phyloP scores from a whole-genome alignment of 2,797 vertebrate genomes.

The Gymnoscopelus braueri region DNA sequence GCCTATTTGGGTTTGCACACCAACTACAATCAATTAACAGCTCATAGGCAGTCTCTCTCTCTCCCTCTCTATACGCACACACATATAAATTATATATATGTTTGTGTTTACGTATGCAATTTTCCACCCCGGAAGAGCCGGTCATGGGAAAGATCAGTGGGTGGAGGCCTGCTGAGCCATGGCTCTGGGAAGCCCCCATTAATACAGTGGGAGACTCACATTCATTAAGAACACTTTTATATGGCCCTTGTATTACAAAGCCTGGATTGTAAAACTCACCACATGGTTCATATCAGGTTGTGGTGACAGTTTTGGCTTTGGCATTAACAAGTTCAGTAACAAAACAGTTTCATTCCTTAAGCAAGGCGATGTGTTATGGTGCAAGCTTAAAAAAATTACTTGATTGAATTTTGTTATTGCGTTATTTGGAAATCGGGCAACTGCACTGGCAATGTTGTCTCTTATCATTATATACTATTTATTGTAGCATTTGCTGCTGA shows the following conservation, averaged over 20 bases:
- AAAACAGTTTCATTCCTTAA: conserved; percentile 6
- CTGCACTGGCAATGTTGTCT: no score
- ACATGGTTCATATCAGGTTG: conserved; percentile 42
- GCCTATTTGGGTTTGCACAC: neutral
- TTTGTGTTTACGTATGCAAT: no score
- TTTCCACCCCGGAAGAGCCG: neutral
- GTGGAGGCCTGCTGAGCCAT: conserved; percentile 21
- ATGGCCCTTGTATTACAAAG: conserved; percentile 30
- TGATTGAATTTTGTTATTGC: no score
- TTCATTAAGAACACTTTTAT: conserved; percentile 48
- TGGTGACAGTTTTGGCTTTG: conserved; percentile 11
- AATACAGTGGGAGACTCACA: conserved; percentile 27
- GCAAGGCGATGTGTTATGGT: neutral
- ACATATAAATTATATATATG: no score
- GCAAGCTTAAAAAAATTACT: no score
- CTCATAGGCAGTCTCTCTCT: no score
- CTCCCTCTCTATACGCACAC: no score
- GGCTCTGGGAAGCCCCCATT: conserved; percentile 17
- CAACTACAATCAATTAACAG: no score
- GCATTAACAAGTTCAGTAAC: conserved; percentile 24
- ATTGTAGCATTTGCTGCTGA: neutral
- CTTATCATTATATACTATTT: no score
- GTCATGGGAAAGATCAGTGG: conserved; percentile 6
- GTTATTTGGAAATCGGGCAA: no score
- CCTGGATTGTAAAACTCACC: conserved; percentile 25